Percentiles rank a stretch among this genome's conserved stretches.
Conservation (phyloP, 1,140 invertebrate genomes). For the Aethina tumida region DNA sequence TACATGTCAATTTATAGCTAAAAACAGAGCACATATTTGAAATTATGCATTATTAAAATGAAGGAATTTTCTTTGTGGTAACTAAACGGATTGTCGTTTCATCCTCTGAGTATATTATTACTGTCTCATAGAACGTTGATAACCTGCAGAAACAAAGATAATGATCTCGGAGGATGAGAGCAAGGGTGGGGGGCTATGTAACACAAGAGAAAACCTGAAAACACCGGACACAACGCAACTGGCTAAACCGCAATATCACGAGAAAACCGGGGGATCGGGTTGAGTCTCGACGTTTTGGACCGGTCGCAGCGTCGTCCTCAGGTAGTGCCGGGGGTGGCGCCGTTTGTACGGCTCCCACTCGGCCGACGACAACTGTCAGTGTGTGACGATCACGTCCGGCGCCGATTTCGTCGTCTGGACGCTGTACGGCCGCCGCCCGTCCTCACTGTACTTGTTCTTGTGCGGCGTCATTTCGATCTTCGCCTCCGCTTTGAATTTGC, state of each 20-base stretch:
- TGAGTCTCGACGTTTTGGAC: constrained; percentile 7
- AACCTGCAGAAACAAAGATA: too few relatives aligned
- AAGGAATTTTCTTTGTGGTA: too few relatives aligned
- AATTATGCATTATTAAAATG: too few relatives aligned
- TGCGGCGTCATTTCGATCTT: constrained; percentile 49
- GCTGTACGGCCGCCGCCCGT: constrained; percentile 40
- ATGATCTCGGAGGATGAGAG: too few relatives aligned
- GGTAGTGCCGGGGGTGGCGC: constrained; percentile 41
- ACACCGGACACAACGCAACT: constrained; percentile 3
- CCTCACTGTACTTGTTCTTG: constrained; percentile 7
- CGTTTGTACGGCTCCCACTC: constrained; percentile 49
- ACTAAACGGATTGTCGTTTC: too few relatives aligned
- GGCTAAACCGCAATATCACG: constrained; percentile 10
- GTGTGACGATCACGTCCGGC: constrained; percentile 76
- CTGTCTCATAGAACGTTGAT: too few relatives aligned
- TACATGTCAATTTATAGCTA: too few relatives aligned
- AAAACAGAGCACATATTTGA: too few relatives aligned
- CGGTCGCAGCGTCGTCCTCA: constrained; percentile 21
- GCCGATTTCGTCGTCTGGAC: constrained; percentile 73
- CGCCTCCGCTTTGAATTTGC: constrained; percentile 50
- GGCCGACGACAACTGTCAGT: constrained; percentile 50
- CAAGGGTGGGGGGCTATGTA: too few relatives aligned
- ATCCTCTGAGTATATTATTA: too few relatives aligned
- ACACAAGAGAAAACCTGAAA: background rate
- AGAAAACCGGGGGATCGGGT: background rate